Evolutionary conservation across 2,113 vertebrate species (phyloP), one percentile per base, ranked within the genome.

Genomic region (Sinocyclocheilus rhinocerous): DNA sequence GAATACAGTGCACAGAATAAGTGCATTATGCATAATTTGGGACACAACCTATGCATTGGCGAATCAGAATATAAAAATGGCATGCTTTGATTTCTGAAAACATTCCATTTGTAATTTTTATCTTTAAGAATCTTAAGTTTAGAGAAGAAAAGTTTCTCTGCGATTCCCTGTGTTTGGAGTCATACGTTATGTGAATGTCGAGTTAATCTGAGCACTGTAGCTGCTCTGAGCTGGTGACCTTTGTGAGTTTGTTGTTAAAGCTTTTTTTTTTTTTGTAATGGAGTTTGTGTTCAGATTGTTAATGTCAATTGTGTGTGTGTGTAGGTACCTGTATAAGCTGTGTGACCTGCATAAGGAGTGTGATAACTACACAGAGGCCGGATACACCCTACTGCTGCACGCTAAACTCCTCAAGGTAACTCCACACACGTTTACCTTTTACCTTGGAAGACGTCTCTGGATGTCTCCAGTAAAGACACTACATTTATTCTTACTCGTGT

Each of bases 341-440:
- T 99, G 98, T 83, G 98, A 99, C 95, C 96, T 99, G 89, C 98
- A 99, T 95, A 99, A 96, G 86, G 98, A 99, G 83, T 99, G 98
- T 6, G 98, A 99, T 70, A 99, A 99, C 95, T 99, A 99, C 89
- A 99, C 98, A 0, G 98, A 99, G 86, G 98, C 98, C 0, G 98
- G 98, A 77, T 99, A 98, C 91, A 99, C 98, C 0, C 92, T 99
- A 7, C 97, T 99, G 12, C 97, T 99, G 13, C 97, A 99, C 0
- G 98, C 97, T 45, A 98, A 97, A 85, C 97, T 99, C 5, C 96
- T 99, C 7, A 99, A 98, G 98, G 98, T 99, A 50, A 50, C 10
- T 42, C 69, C 36, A 65, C 24, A 39, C 36, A 0, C 1, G 11
- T 24, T 76, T n/a, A 76, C 48, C 73, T 48, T 26, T 20, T 26